Conservation (phyloP, 2,888 invertebrate species). For the Lasioglossum morio region DNA sequence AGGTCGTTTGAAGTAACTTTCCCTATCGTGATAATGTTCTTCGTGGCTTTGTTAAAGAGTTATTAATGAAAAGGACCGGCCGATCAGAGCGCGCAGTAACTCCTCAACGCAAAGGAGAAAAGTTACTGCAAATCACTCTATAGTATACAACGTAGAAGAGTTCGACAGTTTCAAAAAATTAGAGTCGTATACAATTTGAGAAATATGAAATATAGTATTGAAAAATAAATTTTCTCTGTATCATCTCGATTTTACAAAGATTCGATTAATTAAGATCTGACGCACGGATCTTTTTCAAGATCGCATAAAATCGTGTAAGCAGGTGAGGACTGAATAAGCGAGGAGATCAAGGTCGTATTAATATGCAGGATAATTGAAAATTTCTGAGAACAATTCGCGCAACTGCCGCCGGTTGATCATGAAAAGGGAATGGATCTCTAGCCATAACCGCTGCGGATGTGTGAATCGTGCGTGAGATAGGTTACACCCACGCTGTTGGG, state of each 20-base stretch:
- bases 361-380: conserved; percentile 8
- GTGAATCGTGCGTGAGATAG: conserved; percentile 78
- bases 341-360: conserved; percentile 10
- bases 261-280: not conserved
- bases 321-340: not conserved
- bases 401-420: not conserved
- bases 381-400: not conserved
- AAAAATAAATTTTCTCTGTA: not conserved
- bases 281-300: not conserved
- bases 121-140: too few relatives aligned
- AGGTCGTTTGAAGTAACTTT: too few relatives aligned
- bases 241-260: not conserved
- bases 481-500: conserved; percentile 77
- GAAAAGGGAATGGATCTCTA: not conserved
- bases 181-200: too few relatives aligned
- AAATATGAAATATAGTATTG: not conserved
- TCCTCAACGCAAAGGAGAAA: too few relatives aligned
- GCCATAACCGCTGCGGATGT: conserved; percentile 27
- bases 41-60: too few relatives aligned
- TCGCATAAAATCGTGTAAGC: not conserved
- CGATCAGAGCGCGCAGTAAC: too few relatives aligned
- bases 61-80: too few relatives aligned
- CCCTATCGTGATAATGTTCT: too few relatives aligned
- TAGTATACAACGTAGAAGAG: too few relatives aligned
- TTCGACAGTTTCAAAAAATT: too few relatives aligned